Evolutionary conservation across 1,140 invertebrate species (phyloP), one percentile per base, ranked within the genome.

Genomic region (Scaptomyza montana): DNA sequence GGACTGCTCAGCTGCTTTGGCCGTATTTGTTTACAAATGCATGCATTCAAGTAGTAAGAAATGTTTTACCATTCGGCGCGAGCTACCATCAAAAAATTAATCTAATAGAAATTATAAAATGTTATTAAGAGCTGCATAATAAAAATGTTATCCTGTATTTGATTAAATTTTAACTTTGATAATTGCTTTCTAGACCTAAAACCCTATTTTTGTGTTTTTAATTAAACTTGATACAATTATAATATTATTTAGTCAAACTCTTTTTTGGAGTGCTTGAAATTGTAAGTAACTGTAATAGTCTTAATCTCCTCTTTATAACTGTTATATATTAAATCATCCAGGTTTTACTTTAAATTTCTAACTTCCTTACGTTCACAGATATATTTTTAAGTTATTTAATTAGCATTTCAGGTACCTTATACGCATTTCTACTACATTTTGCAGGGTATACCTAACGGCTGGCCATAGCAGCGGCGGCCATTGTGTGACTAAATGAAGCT

Each of bases 21-120:
- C 16, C 59, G 82, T 82, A 80, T 89, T 90, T 90, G 89, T 90
- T 90, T 90, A 90, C 84, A 90, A 89, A 80, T 79, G 71, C 43
- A 90, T 81, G 71, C 43, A 90, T 81, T 89, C 80, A 90, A 90
- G 84, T 82, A 89, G 89, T 78, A 76, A 67, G 69, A 73, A 78
- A 78, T 87, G 76, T 73, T 76, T 75, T 74, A 53, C 62, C 30
- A 74, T 57, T 39, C 71, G 59, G 45, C 66, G 46, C 71, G 47
- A 55, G 66, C 71, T 69, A 70, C 74, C 67, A 61, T 64, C 55
- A 60, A 78, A 77, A 45, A 36, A n/a, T n/a, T n/a, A n/a, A n/a
- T n/a, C n/a, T n/a, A 16, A 16, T 16, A 33, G 10, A 36, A 43
- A 25, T 47, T 41, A 54, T 49, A 21, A 16, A 33, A 2, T 5